Base-by-base conservation (phyloP, 2,888 invertebrate genomes). In the Byasa hedistus region DNA sequence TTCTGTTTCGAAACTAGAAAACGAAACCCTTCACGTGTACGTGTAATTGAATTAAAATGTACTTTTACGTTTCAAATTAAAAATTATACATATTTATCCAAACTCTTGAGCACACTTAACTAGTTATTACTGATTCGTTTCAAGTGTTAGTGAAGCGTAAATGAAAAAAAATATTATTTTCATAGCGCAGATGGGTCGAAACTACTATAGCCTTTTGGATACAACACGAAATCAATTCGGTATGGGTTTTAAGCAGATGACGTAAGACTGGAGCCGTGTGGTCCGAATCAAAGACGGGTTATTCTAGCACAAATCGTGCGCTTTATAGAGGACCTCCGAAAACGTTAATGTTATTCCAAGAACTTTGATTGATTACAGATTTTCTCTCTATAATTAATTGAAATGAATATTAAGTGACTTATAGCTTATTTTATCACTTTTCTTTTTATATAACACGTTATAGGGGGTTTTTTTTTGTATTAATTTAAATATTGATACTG, bases 201-300 rank as follows among this genome's bases (percentile, higher is more conserved):
- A 59, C 56, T 54, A 56, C 59, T 63, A 32, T 63, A 55, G 58
- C 62, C 55, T 63, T 62, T 66, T 32, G 56, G 54, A 57, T 32
- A 32, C 71, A 71, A 71, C 71, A 73, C 75, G 72, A 78, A 86
- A 86, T 86, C 80, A 77, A 86, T 87, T 84, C 71, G 75, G 69
- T 73, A 82, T 80, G 83, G 80, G 70, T 76, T 79, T 74, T 69
- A 66, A 68, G 32, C 65, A 70, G 75, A 80, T 87, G 85, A 86
- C 83, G 85, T 83, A 86, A 86, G 69, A 57, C 66, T 55, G 61
- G 58, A 68, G 66, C 59, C 69, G 66, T 39, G 59, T 72, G 69
- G 68, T 68, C 66, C 69, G 65, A 70, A 72, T 68, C 70, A 69
- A 72, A 72, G 72, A 70, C 70, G 77, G 76, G 77, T 67, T 79